phyloP scores from a whole-genome alignment of 2,797 vertebrate genomes.

The Poliocrania exsul region DNA sequence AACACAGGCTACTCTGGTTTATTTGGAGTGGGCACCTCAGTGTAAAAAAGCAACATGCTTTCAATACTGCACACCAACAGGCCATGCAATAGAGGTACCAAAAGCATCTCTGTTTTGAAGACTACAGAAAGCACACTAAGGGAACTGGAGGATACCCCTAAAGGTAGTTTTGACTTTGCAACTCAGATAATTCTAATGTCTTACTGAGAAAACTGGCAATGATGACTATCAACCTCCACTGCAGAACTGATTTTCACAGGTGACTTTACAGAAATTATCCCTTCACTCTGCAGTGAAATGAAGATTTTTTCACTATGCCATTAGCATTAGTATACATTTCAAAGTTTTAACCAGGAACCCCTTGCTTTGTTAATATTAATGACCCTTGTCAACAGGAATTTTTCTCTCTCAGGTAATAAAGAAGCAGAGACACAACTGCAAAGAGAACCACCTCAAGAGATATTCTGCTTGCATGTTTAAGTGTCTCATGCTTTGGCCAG shows the following conservation, averaged over 20 bases:
- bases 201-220: background rate
- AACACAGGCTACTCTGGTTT: background rate
- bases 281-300: background rate
- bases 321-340: background rate
- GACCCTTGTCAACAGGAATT: background rate
- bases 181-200: background rate
- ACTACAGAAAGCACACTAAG: background rate
- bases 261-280: background rate
- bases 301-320: background rate
- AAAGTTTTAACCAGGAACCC: background rate
- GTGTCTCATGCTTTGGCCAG: background rate
- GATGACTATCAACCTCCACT: background rate
- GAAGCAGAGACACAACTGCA: background rate
- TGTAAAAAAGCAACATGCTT: background rate
- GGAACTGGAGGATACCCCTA: background rate
- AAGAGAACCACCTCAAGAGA: background rate
- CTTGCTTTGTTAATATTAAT: background rate
- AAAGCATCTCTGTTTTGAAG: background rate
- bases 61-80: background rate
- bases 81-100: background rate
- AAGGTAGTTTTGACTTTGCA: background rate
- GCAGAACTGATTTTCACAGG: background rate
- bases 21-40: background rate
- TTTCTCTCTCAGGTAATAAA: accelerated
- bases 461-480: background rate